A percentile compares a stretch with the other conserved stretches of the same genome.
phyloP scores from a whole-genome alignment of 2,113 vertebrate genomes.

The Pedionomus torquatus region DNA sequence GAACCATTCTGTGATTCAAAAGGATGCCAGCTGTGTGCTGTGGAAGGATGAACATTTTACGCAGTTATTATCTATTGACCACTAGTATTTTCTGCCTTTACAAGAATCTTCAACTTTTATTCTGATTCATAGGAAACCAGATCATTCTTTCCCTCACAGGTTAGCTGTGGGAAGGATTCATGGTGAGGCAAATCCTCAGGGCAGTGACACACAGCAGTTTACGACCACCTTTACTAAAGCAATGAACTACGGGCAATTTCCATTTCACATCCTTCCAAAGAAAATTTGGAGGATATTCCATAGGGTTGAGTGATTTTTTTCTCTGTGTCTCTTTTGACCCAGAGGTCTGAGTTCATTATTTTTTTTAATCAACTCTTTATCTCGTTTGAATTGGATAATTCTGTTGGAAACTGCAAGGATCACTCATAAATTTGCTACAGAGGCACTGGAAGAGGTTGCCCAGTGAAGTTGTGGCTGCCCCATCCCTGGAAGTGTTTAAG shows the following conservation, averaged over 20 bases:
- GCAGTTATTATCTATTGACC: background rate
- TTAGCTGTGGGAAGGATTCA: background rate
- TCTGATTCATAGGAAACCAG: background rate
- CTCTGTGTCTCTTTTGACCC: background rate
- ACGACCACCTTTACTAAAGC: background rate
- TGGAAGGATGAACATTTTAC: background rate
- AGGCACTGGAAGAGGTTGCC: no score
- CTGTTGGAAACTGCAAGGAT: background rate
- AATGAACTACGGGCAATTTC: background rate
- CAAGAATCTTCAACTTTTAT: background rate
- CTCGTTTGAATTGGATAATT: constrained; percentile 15
- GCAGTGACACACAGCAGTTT: background rate
- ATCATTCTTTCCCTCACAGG: background rate
- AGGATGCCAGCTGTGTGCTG: background rate
- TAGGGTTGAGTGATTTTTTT: background rate
- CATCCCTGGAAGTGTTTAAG: no score
- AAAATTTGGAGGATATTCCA: background rate
- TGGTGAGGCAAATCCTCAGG: background rate
- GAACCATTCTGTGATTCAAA: no score
- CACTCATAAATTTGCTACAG: background rate
- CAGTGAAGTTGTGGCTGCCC: no score
- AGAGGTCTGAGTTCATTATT: background rate
- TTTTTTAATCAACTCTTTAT: background rate
- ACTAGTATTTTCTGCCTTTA: background rate
- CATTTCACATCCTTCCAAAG: background rate